Base-by-base conservation (phyloP, 2,888 invertebrate genomes). In the Mamestra brassicae region DNA sequence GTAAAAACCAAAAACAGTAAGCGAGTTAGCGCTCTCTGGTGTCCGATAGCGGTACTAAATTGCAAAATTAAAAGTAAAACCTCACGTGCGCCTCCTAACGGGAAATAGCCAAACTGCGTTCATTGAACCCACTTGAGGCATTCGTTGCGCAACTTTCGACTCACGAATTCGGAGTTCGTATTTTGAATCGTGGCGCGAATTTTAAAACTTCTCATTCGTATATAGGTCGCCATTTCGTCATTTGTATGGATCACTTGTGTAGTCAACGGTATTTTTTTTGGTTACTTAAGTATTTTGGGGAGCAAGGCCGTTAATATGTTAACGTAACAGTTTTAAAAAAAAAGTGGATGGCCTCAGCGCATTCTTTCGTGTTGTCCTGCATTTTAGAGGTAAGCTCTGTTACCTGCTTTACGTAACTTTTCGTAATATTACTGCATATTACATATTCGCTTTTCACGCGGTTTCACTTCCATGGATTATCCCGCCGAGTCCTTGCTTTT, bases 31-130 rank as follows among this genome's bases (percentile, higher is more conserved):
- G 92, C 93, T 91, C 93, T 95, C 96, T 96, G 86, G 91, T 91
- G 90, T 83, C 89, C 81, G 83, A 91, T 96, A 96, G 96, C 95
- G 93, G 94, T 92, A 96, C 90, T 89, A 93, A 91, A 92, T 93
- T 88, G 93, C 93, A 88, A 94, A 93, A 94, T 93, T 93, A 95
- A 95, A 96, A 95, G 95, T 95, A 96, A 95, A 95, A 95, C 92
- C 90, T 88, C 94, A 95, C 94, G 94, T 93, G 93, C 94, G 92
- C 92, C 89, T 87, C 69, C 93, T 96, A 96, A 96, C 96, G 96
- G 96, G 90, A 93, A 89, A 91, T 90, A 91, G 94, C 93, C 94
- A 91, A 95, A 96, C 92, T 92, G 92, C 92, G 95, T 91, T 90
- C 95, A 85, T 92, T 95, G 95, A 96, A 93, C 95, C 90, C 89